phyloP scores from a whole-genome alignment of 2,797 vertebrate species.

The Lepilemur ruficaudatus region DNA sequence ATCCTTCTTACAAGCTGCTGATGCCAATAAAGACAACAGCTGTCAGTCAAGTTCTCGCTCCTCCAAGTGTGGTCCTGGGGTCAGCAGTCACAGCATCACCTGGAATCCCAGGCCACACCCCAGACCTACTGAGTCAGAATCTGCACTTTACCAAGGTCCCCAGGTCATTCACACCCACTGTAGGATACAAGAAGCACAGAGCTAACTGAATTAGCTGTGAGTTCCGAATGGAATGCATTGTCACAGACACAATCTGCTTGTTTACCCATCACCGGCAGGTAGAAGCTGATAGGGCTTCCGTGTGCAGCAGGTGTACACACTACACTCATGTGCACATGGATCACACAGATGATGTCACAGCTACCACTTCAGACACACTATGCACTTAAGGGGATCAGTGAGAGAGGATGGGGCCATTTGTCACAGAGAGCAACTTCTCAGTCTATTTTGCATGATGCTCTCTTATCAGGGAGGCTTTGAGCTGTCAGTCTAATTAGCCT shows the following conservation, averaged over 20 bases:
- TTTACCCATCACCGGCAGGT: neutral
- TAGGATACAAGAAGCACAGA: neutral
- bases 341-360: neutral
- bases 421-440: neutral
- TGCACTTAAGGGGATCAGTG: neutral
- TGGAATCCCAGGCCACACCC: neutral
- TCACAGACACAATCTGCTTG: neutral
- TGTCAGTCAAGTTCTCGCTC: neutral
- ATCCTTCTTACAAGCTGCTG: neutral
- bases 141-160: neutral
- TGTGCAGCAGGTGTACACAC: accelerated
- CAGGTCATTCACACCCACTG: accelerated
- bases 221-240: neutral
- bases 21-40: neutral
- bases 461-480: neutral
- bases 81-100: neutral
- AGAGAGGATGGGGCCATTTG: neutral
- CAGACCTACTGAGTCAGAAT: neutral
- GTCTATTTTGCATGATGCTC: neutral
- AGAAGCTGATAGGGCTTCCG: neutral
- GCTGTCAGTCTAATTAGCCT: neutral
- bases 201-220: neutral
- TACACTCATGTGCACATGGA: neutral
- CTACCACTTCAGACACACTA: neutral
- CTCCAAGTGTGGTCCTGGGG: neutral